phyloP scores from a whole-genome alignment of 2,888 invertebrate genomes.

The Synanthedon vespiformis region DNA sequence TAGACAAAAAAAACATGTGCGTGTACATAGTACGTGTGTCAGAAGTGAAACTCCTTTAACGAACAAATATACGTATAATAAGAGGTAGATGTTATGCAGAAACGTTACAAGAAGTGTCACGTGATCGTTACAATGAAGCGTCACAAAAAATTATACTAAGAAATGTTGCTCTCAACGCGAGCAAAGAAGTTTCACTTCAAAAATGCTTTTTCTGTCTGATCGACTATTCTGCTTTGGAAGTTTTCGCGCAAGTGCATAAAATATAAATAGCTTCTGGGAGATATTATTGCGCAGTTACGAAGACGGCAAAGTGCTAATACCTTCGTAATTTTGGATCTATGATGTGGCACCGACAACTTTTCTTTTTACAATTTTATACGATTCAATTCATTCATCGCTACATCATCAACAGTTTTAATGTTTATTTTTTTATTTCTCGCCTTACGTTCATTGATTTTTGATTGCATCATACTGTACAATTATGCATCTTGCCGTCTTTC shows the following conservation, averaged over 20 bases:
- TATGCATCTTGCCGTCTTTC: conserved; percentile 69
- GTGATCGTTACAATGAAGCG: no score
- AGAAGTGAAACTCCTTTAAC: no score
- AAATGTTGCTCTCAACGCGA: no score
- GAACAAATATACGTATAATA: no score
- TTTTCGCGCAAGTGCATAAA: no score
- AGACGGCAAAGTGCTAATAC: conserved; percentile 65
- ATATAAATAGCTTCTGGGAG: not conserved
- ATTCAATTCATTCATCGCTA: conserved; percentile 38
- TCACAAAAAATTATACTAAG: no score
- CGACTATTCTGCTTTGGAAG: conserved; percentile 1
- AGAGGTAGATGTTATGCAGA: no score
- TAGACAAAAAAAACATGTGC: no score
- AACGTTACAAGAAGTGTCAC: no score
- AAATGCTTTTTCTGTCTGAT: no score
- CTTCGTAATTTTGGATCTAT: conserved; percentile 29
- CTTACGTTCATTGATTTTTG: conserved; percentile 55
- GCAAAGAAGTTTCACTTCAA: no score
- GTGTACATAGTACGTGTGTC: no score
- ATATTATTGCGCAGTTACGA: conserved; percentile 28
- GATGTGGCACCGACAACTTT: conserved; percentile 67
- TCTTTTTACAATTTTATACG: conserved; percentile 8
- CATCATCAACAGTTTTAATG: conserved; percentile 49
- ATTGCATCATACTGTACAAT: conserved; percentile 50
- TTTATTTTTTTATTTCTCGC: conserved; percentile 43